These are phyloP conservation scores for Theocolax elegans DNA, from an alignment of 1,140 invertebrate genomes.

Conservation along the genomic window DNA sequence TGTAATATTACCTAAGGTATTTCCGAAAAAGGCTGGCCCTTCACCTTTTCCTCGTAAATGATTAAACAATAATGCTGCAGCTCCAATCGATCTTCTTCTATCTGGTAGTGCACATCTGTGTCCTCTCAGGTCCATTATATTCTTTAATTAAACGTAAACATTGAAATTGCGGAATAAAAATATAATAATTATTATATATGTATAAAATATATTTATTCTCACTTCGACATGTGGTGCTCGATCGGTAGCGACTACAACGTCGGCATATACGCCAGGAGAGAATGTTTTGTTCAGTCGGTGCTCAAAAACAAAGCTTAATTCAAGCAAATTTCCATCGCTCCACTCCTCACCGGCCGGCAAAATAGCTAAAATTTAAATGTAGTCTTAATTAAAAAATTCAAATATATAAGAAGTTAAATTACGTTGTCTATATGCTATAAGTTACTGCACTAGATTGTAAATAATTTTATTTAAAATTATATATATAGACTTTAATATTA, in stretches of 20 bases:
- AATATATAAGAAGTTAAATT: not conserved
- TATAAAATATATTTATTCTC: not conserved
- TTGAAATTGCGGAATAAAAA: too few relatives aligned
- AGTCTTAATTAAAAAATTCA: too few relatives aligned
- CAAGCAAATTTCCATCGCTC: constrained; percentile 61
- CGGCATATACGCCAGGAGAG: constrained; percentile 65
- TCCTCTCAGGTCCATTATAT: constrained; percentile 67
- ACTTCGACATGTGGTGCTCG: constrained; percentile 52
- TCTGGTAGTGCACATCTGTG: constrained; percentile 61
- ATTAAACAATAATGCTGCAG: constrained; percentile 55
- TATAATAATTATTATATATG: too few relatives aligned
- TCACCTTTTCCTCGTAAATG: constrained; percentile 64
- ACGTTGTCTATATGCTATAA: too few relatives aligned
- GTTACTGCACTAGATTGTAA: too few relatives aligned
- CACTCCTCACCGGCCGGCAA: constrained; percentile 61
- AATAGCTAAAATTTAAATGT: constrained; percentile 69
- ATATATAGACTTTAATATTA: too few relatives aligned
- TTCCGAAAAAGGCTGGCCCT: constrained; percentile 68
- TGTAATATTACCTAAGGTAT: constrained; percentile 60
- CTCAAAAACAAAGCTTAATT: constrained; percentile 64
- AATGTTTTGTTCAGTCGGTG: constrained; percentile 61
- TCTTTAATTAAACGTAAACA: constrained; percentile 47
- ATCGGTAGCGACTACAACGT: constrained; percentile 67
- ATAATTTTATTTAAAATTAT: too few relatives aligned
- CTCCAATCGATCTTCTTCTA: constrained; percentile 42